These are phyloP conservation scores for Conops quadrifasciatus DNA, from an alignment of 2,888 invertebrate species.

Conservation along the genomic window DNA sequence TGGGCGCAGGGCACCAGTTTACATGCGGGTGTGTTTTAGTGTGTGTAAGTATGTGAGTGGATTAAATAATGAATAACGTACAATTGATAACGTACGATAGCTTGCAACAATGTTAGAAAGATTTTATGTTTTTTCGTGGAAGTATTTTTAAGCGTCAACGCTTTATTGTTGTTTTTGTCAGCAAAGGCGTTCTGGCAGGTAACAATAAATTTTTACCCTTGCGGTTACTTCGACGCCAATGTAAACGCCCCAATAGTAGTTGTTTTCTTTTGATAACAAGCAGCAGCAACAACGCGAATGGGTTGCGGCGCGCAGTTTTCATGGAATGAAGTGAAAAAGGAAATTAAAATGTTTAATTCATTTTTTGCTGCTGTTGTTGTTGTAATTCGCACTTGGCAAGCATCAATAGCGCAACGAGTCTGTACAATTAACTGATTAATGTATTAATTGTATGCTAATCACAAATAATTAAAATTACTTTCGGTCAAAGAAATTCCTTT, in stretches of 20 bases:
- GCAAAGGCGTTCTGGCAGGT: background rate
- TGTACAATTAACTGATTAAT: constrained; percentile 43
- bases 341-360: background rate
- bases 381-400: constrained; percentile 43
- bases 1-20: background rate
- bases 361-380: constrained; percentile 25
- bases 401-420: constrained; percentile 47
- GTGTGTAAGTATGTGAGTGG: constrained; percentile 25
- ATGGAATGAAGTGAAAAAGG: constrained; percentile 5
- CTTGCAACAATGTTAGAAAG: too few relatives aligned
- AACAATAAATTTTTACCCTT: too few relatives aligned
- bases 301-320: background rate
- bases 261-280: background rate
- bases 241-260: background rate
- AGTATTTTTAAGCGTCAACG: too few relatives aligned
- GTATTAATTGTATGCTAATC: constrained; percentile 52
- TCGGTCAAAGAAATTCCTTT: constrained; percentile 25
- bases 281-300: background rate
- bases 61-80: constrained; percentile 27
- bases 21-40: too few relatives aligned
- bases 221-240: background rate
- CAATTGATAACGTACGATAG: background rate
- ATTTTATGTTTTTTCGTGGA: too few relatives aligned
- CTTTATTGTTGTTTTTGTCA: background rate
- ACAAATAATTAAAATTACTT: constrained; percentile 36